Conservation (phyloP, 2,113 vertebrate species). For the Malurus elegans region DNA sequence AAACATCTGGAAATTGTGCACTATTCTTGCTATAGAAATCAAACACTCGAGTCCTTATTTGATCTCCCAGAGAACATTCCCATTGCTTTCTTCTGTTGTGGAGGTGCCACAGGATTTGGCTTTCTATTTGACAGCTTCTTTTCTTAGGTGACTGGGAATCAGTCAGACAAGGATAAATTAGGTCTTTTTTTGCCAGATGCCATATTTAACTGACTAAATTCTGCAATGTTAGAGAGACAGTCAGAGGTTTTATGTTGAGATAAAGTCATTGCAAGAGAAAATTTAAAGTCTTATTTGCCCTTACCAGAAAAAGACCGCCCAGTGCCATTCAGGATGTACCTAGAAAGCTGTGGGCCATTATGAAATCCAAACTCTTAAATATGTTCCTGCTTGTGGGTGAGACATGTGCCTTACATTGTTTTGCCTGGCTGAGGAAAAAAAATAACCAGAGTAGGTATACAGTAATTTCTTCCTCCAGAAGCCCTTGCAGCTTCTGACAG, state of each 20-base stretch:
- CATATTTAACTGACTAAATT: neutral
- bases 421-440: neutral
- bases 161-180: neutral
- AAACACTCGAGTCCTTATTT: slow-evolving; percentile 29
- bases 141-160: neutral
- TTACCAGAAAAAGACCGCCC: neutral
- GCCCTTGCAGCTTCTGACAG: neutral
- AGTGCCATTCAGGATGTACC: neutral
- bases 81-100: slow-evolving; percentile 4
- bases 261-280: neutral
- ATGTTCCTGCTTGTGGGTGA: neutral
- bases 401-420: neutral
- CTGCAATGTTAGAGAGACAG: neutral
- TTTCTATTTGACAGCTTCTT: slow-evolving; percentile 12
- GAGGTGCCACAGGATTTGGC: slow-evolving; percentile 22
- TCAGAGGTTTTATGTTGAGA: neutral
- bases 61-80: slow-evolving; percentile 19
- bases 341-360: neutral
- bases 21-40: neutral
- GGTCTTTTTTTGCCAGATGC: neutral
- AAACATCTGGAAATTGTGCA: slow-evolving; percentile 36
- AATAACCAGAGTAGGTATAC: neutral
- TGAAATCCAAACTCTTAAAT: neutral
- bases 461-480: neutral
- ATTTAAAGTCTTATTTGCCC: neutral